Conservation (phyloP, 1,140 invertebrate genomes). For the Papilio polytes region DNA sequence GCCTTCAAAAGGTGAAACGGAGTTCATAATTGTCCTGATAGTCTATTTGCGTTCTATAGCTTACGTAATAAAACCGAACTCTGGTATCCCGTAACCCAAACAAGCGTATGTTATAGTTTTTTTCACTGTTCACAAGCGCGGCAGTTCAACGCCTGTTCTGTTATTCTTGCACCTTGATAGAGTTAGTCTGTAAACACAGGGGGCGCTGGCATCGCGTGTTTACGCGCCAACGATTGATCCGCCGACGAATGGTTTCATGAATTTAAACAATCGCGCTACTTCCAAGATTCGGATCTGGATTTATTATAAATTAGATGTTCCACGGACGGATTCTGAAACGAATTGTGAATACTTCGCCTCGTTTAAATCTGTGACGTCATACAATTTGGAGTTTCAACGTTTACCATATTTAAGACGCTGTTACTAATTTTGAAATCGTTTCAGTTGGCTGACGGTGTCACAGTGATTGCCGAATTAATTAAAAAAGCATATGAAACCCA, state of each 20-base stretch:
- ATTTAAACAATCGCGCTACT: constrained; percentile 16
- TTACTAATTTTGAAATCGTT: too few species aligned
- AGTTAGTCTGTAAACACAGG: constrained; percentile 62
- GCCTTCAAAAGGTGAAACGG: neutral
- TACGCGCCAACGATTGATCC: constrained; percentile 51
- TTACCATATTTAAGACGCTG: too few species aligned
- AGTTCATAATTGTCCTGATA: neutral
- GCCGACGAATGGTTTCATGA: constrained; percentile 20
- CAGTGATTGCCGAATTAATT: neutral
- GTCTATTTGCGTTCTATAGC: constrained; percentile 5
- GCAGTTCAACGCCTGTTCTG: constrained; percentile 72
- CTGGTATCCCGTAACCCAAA: constrained; percentile 43
- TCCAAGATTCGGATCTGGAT: constrained; percentile 15
- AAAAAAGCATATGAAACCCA: neutral
- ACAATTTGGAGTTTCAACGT: too few species aligned
- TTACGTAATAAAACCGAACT: constrained; percentile 20
- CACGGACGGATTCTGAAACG: too few species aligned
- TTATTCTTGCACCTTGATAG: constrained; percentile 78
- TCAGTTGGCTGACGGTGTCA: neutral
- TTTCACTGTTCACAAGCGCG: constrained; percentile 60
- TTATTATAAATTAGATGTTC: neutral
- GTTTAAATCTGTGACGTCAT: too few species aligned
- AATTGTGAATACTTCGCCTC: too few species aligned
- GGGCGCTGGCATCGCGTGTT: constrained; percentile 48
- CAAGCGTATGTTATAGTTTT: constrained; percentile 46